Percentiles rank a stretch among this genome's conserved stretches.
Conservation (phyloP, 2,888 invertebrate genomes). For the Penaeus monodon region DNA sequence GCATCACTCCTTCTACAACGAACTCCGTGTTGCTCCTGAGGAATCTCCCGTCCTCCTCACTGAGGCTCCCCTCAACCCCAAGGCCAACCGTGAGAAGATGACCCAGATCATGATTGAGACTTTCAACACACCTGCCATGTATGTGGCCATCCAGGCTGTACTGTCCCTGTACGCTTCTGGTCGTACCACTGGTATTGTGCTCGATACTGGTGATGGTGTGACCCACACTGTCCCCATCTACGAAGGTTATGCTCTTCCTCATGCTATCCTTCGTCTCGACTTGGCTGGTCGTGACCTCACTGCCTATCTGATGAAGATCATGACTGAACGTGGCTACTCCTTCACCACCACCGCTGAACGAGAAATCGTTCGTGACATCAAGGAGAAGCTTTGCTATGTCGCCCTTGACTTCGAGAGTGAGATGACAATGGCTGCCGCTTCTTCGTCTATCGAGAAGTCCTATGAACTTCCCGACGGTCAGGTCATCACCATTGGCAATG, state of each 20-base stretch:
- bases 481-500: constrained; percentile 91
- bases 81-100: constrained; percentile 96
- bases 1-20: constrained; percentile 99
- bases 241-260: constrained; percentile 79
- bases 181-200: constrained; percentile 70
- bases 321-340: constrained; percentile 75
- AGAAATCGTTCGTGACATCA: constrained; percentile 57
- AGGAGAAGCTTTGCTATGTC: constrained; percentile 52
- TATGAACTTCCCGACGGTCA: constrained; percentile 93
- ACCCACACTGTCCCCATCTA: constrained; percentile 63
- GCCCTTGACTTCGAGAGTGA: constrained; percentile 50
- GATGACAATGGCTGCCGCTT: constrained; percentile 75
- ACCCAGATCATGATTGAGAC: constrained; percentile 76
- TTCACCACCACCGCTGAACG: constrained; percentile 58
- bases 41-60: constrained; percentile 93
- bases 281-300: constrained; percentile 96
- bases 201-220: constrained; percentile 63
- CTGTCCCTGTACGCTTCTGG: constrained; percentile 72
- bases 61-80: constrained; percentile 93
- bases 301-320: constrained; percentile 97
- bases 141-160: constrained; percentile 74
- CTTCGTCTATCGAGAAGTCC: constrained; percentile 63
- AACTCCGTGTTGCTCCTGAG: constrained; percentile 94
- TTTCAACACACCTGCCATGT: constrained; percentile 72
- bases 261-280: constrained; percentile 96